Evolutionary conservation across 2,797 vertebrate genomes (phyloP).

Genomic region (Sphenodon punctatus): DNA sequence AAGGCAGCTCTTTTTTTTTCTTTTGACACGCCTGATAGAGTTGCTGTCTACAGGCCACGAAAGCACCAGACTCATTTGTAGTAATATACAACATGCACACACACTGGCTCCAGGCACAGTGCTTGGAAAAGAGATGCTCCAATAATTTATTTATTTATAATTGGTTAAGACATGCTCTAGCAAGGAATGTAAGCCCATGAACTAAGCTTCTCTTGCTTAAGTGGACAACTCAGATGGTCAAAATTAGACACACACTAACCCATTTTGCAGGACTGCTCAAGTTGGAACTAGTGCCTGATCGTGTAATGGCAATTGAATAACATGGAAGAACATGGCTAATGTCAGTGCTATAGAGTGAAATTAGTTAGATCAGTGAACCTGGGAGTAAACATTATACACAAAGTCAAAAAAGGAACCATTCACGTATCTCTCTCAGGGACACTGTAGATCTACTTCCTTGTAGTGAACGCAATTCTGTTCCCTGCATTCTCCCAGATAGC

Average conservation of each 20-base stretch:
- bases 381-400: conserved; percentile 15
- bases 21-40: background rate
- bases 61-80: background rate
- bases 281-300: background rate
- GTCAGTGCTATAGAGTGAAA: background rate
- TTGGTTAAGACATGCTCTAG: background rate
- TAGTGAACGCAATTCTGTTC: conserved; percentile 65
- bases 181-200: background rate
- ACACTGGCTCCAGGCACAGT: background rate
- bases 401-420: conserved; percentile 35
- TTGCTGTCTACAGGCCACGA: background rate
- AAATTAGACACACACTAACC: background rate
- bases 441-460: conserved; percentile 39
- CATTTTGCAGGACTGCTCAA: background rate
- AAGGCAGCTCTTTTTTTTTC: background rate
- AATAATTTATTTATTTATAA: background rate
- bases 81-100: background rate
- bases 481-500: conserved; percentile 51
- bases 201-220: too few relatives aligned
- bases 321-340: background rate
- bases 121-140: background rate
- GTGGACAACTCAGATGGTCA: too few relatives aligned
- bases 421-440: conserved; percentile 37
- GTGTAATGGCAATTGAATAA: background rate
- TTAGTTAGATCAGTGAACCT: background rate